phyloP scores from a whole-genome alignment of 1,140 invertebrate species.

The Camponotus pennsylvanicus region DNA sequence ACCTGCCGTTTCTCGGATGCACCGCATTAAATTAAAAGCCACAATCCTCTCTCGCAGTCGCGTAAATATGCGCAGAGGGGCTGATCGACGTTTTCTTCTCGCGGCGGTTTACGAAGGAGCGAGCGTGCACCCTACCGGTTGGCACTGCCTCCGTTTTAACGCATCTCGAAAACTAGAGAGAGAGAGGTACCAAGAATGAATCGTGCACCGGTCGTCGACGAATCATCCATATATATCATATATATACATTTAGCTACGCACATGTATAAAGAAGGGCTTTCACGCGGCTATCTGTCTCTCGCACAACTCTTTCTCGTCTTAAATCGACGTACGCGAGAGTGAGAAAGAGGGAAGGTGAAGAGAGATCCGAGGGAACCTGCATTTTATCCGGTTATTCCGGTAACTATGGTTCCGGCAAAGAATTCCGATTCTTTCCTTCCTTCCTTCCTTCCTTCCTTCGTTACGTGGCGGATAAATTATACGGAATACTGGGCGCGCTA shows the following conservation, averaged over 20 bases:
- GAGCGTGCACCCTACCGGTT: background rate
- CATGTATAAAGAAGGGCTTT: slow-evolving; percentile 39
- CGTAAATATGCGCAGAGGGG: slow-evolving; percentile 36
- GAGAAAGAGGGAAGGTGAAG: slow-evolving; percentile 20
- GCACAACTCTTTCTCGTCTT: slow-evolving; percentile 48
- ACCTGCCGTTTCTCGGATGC: slow-evolving; percentile 33
- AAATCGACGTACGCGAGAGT: slow-evolving; percentile 15
- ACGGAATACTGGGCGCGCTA: slow-evolving; percentile 70
- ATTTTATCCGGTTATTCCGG: slow-evolving; percentile 78
- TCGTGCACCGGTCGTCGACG: slow-evolving; percentile 71
- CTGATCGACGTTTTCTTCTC: slow-evolving; percentile 44
- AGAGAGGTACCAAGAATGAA: slow-evolving; percentile 57
- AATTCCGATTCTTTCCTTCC: slow-evolving; percentile 58
- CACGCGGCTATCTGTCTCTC: slow-evolving; percentile 62
- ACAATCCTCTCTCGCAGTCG: slow-evolving; percentile 48
- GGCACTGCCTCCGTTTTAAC: slow-evolving; percentile 16
- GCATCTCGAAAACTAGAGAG: background rate
- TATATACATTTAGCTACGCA: slow-evolving; percentile 45
- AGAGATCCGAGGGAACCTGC: slow-evolving; percentile 69
- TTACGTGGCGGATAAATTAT: slow-evolving; percentile 75
- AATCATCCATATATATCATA: slow-evolving; percentile 64
- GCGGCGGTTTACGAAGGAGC: slow-evolving; percentile 39
- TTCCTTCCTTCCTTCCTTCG: slow-evolving; percentile 56
- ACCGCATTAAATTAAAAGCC: slow-evolving; percentile 47
- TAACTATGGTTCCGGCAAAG: slow-evolving; percentile 71